Conservation (phyloP, 2,113 vertebrate genomes). For the Mirza zaza region DNA sequence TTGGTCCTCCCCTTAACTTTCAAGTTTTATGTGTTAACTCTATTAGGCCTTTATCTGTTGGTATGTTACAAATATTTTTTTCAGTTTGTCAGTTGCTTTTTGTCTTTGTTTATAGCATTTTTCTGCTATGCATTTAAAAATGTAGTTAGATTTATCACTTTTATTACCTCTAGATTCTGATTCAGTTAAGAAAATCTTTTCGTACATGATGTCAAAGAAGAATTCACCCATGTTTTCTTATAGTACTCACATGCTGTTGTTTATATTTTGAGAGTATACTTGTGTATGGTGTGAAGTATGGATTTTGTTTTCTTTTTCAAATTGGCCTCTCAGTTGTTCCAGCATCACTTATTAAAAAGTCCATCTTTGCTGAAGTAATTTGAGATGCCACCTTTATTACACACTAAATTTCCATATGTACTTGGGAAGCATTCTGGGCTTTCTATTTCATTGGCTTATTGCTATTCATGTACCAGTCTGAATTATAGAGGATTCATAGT, state of each 20-base stretch:
- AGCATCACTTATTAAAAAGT: neutral
- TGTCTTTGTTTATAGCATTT: neutral
- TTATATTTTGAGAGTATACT: neutral
- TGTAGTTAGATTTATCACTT: conserved; percentile 20
- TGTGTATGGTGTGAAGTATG: neutral
- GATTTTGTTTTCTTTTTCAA: neutral
- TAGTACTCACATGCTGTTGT: neutral
- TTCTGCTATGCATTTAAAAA: neutral
- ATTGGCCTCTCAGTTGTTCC: neutral
- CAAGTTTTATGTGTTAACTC: neutral
- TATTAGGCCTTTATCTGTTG: neutral
- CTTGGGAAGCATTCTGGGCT: neutral
- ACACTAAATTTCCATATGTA: neutral
- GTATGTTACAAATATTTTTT: neutral
- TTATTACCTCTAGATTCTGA: conserved; percentile 34
- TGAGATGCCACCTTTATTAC: neutral
- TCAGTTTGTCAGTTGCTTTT: neutral
- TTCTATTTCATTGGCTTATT: neutral
- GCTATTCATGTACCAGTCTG: neutral
- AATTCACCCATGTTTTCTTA: conserved; percentile 19
- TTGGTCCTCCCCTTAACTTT: neutral
- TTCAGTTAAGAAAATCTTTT: conserved; percentile 48
- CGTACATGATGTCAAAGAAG: neutral
- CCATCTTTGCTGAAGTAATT: neutral
- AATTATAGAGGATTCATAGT: neutral